These are phyloP conservation scores for Thryonomys swinderianus DNA, from an alignment of 2,113 vertebrate genomes.

Conservation along the genomic window DNA sequence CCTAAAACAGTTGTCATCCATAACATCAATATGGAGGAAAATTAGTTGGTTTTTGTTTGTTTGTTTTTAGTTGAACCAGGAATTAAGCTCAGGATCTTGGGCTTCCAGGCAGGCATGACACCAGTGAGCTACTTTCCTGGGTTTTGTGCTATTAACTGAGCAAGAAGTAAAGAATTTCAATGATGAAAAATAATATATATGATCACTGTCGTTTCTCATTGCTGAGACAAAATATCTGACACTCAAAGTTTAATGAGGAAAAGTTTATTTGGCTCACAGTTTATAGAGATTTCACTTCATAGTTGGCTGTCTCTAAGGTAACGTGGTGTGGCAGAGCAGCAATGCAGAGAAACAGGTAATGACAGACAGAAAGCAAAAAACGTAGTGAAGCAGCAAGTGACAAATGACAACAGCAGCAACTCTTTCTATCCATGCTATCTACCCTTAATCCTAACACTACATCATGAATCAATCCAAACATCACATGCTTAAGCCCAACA, in stretches of 20 bases:
- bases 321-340: background rate
- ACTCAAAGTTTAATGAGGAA: background rate
- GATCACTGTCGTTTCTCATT: background rate
- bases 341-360: no score
- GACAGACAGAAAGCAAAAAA: background rate
- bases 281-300: background rate
- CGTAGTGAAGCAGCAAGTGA: background rate
- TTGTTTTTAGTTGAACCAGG: no score
- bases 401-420: background rate
- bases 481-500: background rate
- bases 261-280: background rate
- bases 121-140: no score
- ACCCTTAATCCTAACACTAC: background rate
- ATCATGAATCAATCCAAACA: background rate
- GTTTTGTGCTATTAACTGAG: no score
- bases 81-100: no score
- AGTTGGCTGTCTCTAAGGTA: background rate
- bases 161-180: background rate
- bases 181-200: background rate
- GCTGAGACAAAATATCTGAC: background rate
- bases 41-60: no score
- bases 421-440: background rate
- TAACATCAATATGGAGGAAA: background rate
- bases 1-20: background rate
- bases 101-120: no score